A percentile compares a stretch with the other conserved stretches of the same genome.
These are phyloP conservation scores for Ferrisia virgata DNA, from an alignment of 2,888 invertebrate genomes.

Conservation along the genomic window DNA sequence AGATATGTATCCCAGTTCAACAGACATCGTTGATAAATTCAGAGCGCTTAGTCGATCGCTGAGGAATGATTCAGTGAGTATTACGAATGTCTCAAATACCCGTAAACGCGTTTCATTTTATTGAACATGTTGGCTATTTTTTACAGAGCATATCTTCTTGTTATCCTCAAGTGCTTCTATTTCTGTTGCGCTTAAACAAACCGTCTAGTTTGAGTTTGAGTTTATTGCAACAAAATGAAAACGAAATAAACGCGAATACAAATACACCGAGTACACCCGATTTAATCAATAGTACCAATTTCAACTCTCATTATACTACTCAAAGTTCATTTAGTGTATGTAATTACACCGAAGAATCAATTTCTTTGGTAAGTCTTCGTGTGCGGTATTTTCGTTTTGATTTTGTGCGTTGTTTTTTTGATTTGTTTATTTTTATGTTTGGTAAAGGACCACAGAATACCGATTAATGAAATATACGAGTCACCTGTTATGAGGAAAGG, in stretches of 20 bases:
- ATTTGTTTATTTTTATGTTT: not conserved
- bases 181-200: not conserved
- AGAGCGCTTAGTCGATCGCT: constrained; percentile 4
- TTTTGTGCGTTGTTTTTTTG: not conserved
- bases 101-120: not conserved
- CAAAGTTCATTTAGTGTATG: not conserved
- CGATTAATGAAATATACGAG: not conserved
- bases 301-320: not conserved
- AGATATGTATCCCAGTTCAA: not conserved
- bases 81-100: not conserved
- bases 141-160: not conserved
- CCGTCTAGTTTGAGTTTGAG: not conserved
- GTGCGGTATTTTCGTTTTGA: not conserved
- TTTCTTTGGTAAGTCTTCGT: not conserved
- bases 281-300: constrained; percentile 24
- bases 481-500: constrained; percentile 13
- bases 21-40: not conserved
- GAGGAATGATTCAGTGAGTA: not conserved
- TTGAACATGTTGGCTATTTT: not conserved
- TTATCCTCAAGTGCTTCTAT: not conserved
- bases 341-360: not conserved
- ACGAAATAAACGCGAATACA: constrained; percentile 32
- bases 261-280: not conserved
- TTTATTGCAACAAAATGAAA: not conserved
- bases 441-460: not conserved